Base-by-base conservation (phyloP, 2,113 vertebrate genomes). In the Ameiurus melas region DNA sequence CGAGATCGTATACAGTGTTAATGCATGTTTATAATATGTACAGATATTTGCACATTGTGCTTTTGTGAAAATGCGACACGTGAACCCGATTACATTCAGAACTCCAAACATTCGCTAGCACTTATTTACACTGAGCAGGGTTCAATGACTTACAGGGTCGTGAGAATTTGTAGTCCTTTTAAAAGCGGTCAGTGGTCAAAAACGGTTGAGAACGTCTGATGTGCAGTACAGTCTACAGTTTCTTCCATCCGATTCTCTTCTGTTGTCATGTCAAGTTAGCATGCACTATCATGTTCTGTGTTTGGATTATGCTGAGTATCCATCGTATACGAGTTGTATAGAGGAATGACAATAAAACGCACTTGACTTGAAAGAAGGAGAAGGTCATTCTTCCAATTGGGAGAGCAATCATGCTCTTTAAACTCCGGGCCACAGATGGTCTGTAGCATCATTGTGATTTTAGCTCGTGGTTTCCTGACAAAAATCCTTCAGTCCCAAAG, bases 401-500 rank as follows among this genome's bases (percentile, higher is more conserved):
- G 19, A 81, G 30, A 36, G 55, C 79, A 81, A 60, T 60, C 79
- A 81, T 2, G 19, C 79, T 81, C 51, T 80, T 55, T 17, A 80
- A 78, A 80, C 27, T 80, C 19, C 20, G 36, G 53, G 55, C 9
- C 79, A 58, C 9, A 36, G 79, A 81, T 81, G 79, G 55, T 58
- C 20, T 36, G 9, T 12, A 57, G 30, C 55, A 81, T 60, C 30
- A 36, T 58, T 17, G 53, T 4, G 16, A 79, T 55, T 79, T 79
- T 39, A 79, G 47, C 47, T 55, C 19, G 13, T 68, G 66, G 16
- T 30, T 33, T 39, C 71, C 3, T 33, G 8, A 80, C 30, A 30
- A 81, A 81, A 81, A 20, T 57, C 12, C 51, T 53, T 81, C 79
- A 81, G 53, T 47, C 47, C 47, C 47, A 47, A 81, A 81, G 55